Evolutionary conservation across 2,113 vertebrate species (phyloP).

Genomic region (Hippocampus barbouri): DNA sequence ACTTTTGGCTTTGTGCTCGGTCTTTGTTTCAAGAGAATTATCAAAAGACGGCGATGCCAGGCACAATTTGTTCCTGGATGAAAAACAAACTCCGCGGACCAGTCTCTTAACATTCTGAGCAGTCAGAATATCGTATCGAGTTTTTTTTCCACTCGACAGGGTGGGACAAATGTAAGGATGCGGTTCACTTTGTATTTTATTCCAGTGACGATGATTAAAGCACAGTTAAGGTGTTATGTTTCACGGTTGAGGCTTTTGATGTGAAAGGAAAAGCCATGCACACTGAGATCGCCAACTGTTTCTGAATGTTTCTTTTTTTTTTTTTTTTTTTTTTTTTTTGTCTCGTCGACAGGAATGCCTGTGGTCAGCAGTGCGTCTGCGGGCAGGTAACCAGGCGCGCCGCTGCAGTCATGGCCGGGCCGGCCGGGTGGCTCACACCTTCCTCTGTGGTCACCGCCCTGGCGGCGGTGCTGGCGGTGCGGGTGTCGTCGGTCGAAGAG

Average conservation of each 20-base stretch:
- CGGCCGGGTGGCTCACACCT: conserved; percentile 46
- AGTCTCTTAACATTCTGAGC: not conserved
- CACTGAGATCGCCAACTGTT: not conserved
- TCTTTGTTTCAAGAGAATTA: conserved; percentile 17
- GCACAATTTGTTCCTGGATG: not conserved
- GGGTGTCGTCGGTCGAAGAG: conserved; percentile 54
- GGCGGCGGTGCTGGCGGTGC: conserved; percentile 40
- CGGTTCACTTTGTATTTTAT: no score
- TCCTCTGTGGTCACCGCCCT: conserved; percentile 47
- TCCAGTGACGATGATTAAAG: no score
- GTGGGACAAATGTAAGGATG: not conserved
- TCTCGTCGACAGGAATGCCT: conserved; percentile 70
- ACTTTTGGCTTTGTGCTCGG: conserved; percentile 18
- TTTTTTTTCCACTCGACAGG: not conserved
- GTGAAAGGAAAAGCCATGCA: no score
- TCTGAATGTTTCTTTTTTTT: not conserved
- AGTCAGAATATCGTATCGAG: not conserved
- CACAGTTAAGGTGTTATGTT: no score
- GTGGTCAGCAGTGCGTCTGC: conserved; percentile 51
- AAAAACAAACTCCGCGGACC: not conserved
- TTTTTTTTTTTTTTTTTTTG: not conserved
- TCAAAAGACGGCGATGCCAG: conserved; percentile 26
- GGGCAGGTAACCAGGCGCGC: conserved; percentile 73
- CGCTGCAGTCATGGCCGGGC: conserved; percentile 67
- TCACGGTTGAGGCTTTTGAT: no score